Evolutionary conservation across 2,797 vertebrate species (phyloP), one percentile per base, ranked within the genome.

Genomic region (Tarsius wallacei): DNA sequence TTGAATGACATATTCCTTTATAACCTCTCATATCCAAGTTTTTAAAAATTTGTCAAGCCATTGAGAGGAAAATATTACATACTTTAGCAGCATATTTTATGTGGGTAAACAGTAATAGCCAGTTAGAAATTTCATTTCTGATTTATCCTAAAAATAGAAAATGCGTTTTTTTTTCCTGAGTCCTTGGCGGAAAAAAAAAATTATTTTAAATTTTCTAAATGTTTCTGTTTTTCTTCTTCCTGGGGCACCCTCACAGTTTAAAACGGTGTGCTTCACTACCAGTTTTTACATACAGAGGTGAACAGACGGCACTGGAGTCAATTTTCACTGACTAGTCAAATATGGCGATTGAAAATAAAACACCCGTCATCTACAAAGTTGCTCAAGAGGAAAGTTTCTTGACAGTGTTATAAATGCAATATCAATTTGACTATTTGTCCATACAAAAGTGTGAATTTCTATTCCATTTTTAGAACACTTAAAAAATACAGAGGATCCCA

Each of bases 81-180:
- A 91, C 49, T 86, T 86, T 9, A 96, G 97, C 96, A 95, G 97
- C 88, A 87, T 91, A 74, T 84, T 91, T 97, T 64, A 73, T 59
- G 49, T 36, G 94, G 95, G 95, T 93, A 92, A 97, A 97, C 97
- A 98, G 97, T 97, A 97, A 96, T 17, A 97, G 95, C 94, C 97
- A 97, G 96, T 96, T 95, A 77, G 53, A 89, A 47, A 68, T 86
- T 93, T 93, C 84, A 68, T 88, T 91, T 91, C 84, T 36, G n/a
- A 95, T 94, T 95, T 81, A 87, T 87, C 81, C 95, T 97, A 94
- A 95, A 97, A 98, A 93, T 96, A 98, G 94, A 97, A 98, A 97
- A 96, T 63, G 66, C 68, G 93, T 94, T 96, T 97, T 94, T 95
- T 97, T 97, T 97, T 98, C 97, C 98, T 98, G 98, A 98, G 98